phyloP scores from a whole-genome alignment of 2,888 invertebrate species.

The Axea sp. region DNA sequence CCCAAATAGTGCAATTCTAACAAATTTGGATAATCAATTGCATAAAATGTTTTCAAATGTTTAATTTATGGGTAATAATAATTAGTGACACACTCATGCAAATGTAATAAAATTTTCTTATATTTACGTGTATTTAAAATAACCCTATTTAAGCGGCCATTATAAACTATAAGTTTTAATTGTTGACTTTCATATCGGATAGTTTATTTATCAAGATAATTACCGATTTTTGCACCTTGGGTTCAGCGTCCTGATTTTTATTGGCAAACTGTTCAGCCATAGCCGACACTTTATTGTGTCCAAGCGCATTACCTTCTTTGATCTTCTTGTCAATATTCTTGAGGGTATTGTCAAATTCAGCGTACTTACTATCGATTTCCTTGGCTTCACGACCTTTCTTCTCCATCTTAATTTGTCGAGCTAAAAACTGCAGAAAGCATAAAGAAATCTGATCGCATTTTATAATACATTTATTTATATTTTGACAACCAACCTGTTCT shows the following conservation, averaged over 20 bases:
- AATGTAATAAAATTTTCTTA: slow-evolving; percentile 5
- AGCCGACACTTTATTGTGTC: slow-evolving; percentile 89
- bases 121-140: slow-evolving; percentile 18
- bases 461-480: neutral
- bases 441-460: slow-evolving; percentile 71
- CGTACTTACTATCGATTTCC: slow-evolving; percentile 83
- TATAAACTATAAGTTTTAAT: slow-evolving; percentile 49
- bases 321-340: slow-evolving; percentile 86
- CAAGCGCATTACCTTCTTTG: slow-evolving; percentile 87
- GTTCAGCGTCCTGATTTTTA: slow-evolving; percentile 81
- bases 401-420: slow-evolving; percentile 86
- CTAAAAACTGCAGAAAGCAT: slow-evolving; percentile 81
- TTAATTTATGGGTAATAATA: too few species aligned
- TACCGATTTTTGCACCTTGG: slow-evolving; percentile 81
- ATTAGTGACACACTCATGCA: slow-evolving; percentile 34
- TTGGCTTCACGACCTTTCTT: slow-evolving; percentile 83
- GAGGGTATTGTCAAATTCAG: slow-evolving; percentile 86
- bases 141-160: slow-evolving; percentile 22
- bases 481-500: slow-evolving; percentile 83
- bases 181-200: slow-evolving; percentile 25
- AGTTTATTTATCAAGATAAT: slow-evolving; percentile 78
- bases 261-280: slow-evolving; percentile 89
- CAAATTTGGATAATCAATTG: slow-evolving; percentile 14
- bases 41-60: neutral
- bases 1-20: slow-evolving; percentile 53